A percentile compares a stretch with the other conserved stretches of the same genome.
These are phyloP conservation scores for Genyomyrus donnyi DNA, from an alignment of 2,113 vertebrate genomes.

Conservation along the genomic window DNA sequence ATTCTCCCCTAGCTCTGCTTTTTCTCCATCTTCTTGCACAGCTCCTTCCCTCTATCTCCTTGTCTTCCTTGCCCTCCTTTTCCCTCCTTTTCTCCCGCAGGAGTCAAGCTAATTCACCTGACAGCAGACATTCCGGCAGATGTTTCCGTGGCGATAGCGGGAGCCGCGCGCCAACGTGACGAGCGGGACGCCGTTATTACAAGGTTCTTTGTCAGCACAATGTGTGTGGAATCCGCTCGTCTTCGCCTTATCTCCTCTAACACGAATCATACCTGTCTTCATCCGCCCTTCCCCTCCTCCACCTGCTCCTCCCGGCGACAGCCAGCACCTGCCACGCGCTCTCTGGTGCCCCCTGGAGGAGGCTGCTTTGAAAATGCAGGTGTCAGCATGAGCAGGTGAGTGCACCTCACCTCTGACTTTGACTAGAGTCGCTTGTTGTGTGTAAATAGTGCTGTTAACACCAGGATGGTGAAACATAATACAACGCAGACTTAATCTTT, in stretches of 20 bases:
- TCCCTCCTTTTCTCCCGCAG: slow-evolving; percentile 27
- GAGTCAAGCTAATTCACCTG: slow-evolving; percentile 48
- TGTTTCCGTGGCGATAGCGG: slow-evolving; percentile 47
- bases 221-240: background rate
- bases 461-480: background rate
- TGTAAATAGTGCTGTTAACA: background rate
- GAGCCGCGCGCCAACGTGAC: slow-evolving; percentile 31
- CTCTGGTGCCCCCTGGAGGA: slow-evolving; percentile 19
- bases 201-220: slow-evolving; percentile 35
- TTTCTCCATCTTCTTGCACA: background rate
- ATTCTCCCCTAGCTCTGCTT: background rate
- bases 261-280: slow-evolving; percentile 17
- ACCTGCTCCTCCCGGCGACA: background rate
- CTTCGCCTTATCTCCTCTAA: slow-evolving; percentile 24
- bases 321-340: background rate
- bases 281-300: background rate
- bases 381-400: slow-evolving; percentile 4
- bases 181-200: slow-evolving; percentile 36
- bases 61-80: slow-evolving; percentile 24
- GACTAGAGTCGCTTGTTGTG: slow-evolving; percentile 14
- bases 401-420: slow-evolving; percentile 23
- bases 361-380: slow-evolving; percentile 23
- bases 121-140: slow-evolving; percentile 49
- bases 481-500: background rate
- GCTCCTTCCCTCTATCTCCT: slow-evolving; percentile 31